A percentile compares a stretch with the other conserved stretches of the same genome.
phyloP scores from a whole-genome alignment of 2,113 vertebrate genomes.

The Sylvia atricapilla region DNA sequence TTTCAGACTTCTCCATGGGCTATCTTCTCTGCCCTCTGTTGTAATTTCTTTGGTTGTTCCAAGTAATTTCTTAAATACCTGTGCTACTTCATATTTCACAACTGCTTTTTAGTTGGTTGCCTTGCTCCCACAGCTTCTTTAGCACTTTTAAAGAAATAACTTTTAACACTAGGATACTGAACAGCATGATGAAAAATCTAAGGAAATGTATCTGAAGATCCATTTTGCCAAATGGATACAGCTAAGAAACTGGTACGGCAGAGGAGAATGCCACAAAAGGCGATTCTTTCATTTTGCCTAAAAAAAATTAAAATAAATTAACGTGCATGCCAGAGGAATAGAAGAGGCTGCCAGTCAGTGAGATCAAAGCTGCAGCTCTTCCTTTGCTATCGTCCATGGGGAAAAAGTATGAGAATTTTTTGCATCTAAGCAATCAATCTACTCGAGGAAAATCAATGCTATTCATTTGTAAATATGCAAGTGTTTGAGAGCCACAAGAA shows the following conservation, averaged over 20 bases:
- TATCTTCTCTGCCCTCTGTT: background rate
- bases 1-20: background rate
- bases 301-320: background rate
- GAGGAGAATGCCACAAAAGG: background rate
- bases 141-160: background rate
- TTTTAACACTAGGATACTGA: background rate
- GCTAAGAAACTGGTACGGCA: background rate
- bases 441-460: background rate
- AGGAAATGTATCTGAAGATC: background rate
- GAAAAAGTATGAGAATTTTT: background rate
- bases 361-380: constrained; percentile 27
- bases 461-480: background rate
- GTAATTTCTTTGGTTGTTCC: background rate
- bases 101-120: background rate
- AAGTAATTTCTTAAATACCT: background rate
- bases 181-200: background rate
- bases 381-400: background rate
- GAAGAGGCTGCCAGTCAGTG: background rate
- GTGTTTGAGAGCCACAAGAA: background rate
- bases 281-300: background rate
- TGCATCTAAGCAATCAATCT: background rate
- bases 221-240: background rate
- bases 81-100: background rate
- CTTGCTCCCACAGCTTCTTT: background rate
- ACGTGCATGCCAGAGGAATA: background rate